These are phyloP conservation scores for Xylocampa areola DNA, from an alignment of 2,888 invertebrate genomes.

Conservation along the genomic window DNA sequence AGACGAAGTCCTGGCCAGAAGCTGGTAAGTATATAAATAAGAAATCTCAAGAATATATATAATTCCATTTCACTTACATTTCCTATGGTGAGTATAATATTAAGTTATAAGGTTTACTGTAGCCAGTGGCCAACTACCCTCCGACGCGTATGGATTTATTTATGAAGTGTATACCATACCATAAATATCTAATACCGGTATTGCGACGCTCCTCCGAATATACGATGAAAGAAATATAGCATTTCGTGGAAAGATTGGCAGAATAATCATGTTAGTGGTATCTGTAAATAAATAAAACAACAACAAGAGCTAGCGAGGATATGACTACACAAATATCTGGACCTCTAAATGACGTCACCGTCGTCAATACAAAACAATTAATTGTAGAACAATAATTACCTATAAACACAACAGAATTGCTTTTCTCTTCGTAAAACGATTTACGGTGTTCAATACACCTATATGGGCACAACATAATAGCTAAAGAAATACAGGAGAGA, in stretches of 20 bases:
- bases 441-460: slow-evolving; percentile 31
- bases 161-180: slow-evolving; percentile 77
- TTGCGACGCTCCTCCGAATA: slow-evolving; percentile 62
- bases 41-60: slow-evolving; percentile 36
- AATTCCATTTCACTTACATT: slow-evolving; percentile 34
- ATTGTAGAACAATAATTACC: no score
- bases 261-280: slow-evolving; percentile 5
- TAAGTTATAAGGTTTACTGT: slow-evolving; percentile 40
- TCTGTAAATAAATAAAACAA: neutral
- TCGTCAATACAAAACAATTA: no score
- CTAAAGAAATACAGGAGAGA: slow-evolving; percentile 57
- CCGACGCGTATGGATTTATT: slow-evolving; percentile 76
- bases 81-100: slow-evolving; percentile 29
- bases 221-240: slow-evolving; percentile 17
- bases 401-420: no score
- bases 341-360: no score
- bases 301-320: no score
- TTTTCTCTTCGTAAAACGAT: slow-evolving; percentile 48
- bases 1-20: neutral
- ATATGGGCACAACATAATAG: slow-evolving; percentile 53
- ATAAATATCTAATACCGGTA: slow-evolving; percentile 84
- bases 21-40: no score
- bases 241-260: neutral
- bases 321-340: no score
- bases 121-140: slow-evolving; percentile 57